Evolutionary conservation across 2,888 invertebrate genomes (phyloP), one percentile per base, ranked within the genome.

Genomic region (Sericinus montela): DNA sequence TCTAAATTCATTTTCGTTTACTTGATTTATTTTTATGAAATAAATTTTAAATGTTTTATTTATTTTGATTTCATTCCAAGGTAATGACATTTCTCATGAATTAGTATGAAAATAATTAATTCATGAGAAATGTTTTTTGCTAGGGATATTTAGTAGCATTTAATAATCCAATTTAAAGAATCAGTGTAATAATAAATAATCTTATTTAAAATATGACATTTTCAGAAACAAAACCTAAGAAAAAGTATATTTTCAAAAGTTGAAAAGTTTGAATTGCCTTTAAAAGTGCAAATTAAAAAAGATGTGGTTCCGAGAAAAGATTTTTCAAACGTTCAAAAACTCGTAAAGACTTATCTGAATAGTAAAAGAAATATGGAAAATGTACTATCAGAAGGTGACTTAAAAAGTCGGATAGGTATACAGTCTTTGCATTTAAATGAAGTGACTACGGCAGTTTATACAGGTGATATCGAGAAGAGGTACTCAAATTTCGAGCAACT

Each of bases 241-340:
- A 30, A 41, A n/a, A 60, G 55, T 43, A 48, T 56, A 53, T 61
- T 61, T 45, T 48, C 57, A 35, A 59, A 55, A 49, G 39, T 52
- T n/a, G 37, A 55, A 4, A 55, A 55, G 16, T 61, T 59, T 34
- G 42, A 57, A 15, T 45, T 59, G 45, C 60, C 60, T 0, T 14
- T 39, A 7, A n/a, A 45, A 30, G 39, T 34, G 15, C 13, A 44
- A 3, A 52, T 65, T 1, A 67, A 59, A 55, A 61, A 62, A 36
- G 71, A 75, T 35, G 75, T 81, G 0, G 35, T 49, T 9, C 69
- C 78, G 5, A 63, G 78, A 55, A 80, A 65, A 66, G 73, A 81
- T 29, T 80, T 78, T 47, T 60, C 69, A 1, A 62, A 62, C 3
- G 56, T 65, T 0, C 63, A 73, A 59, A 65, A 67, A 43, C 63